phyloP scores from a whole-genome alignment of 2,888 invertebrate species.

The Drosophila neonasuta region DNA sequence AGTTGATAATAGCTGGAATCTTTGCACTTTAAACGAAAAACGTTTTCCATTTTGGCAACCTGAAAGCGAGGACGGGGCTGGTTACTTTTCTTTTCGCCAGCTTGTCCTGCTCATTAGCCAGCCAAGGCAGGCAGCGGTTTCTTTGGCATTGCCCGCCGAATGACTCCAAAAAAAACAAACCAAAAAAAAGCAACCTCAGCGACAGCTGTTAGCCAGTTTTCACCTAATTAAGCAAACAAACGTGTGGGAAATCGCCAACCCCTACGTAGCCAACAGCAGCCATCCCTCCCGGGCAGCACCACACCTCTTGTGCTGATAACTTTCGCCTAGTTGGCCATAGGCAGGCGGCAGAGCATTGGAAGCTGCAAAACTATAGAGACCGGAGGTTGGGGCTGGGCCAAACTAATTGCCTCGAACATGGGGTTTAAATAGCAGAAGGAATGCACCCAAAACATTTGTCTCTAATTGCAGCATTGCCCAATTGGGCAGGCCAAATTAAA shows the following conservation, averaged over 20 bases:
- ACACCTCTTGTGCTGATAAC: slow-evolving; percentile 49
- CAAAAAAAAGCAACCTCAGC: slow-evolving; percentile 8
- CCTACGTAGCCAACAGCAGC: slow-evolving; percentile 8
- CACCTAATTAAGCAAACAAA: slow-evolving; percentile 76
- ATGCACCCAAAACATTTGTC: slow-evolving; percentile 76
- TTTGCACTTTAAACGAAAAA: slow-evolving; percentile 65
- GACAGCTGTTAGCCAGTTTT: slow-evolving; percentile 73
- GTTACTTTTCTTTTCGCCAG: slow-evolving; percentile 76
- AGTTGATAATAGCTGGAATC: slow-evolving; percentile 54
- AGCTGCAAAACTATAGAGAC: not conserved
- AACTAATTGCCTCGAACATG: slow-evolving; percentile 74
- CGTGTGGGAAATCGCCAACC: slow-evolving; percentile 67
- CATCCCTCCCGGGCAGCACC: not conserved
- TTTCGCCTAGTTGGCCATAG: slow-evolving; percentile 52
- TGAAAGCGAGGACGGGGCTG: slow-evolving; percentile 64
- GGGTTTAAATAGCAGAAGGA: slow-evolving; percentile 70
- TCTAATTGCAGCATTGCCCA: slow-evolving; percentile 77
- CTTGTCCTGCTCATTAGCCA: slow-evolving; percentile 76
- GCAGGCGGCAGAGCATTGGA: not conserved
- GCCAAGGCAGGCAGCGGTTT: slow-evolving; percentile 47
- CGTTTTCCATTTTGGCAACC: slow-evolving; percentile 61
- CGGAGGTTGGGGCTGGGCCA: slow-evolving; percentile 40
- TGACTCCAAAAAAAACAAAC: not conserved
- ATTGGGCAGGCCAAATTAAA: slow-evolving; percentile 76
- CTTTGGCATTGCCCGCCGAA: slow-evolving; percentile 41